A percentile compares a stretch with the other conserved stretches of the same genome.
Evolutionary conservation across 2,888 invertebrate species (phyloP).

Genomic region (Drosophila neonasuta): DNA sequence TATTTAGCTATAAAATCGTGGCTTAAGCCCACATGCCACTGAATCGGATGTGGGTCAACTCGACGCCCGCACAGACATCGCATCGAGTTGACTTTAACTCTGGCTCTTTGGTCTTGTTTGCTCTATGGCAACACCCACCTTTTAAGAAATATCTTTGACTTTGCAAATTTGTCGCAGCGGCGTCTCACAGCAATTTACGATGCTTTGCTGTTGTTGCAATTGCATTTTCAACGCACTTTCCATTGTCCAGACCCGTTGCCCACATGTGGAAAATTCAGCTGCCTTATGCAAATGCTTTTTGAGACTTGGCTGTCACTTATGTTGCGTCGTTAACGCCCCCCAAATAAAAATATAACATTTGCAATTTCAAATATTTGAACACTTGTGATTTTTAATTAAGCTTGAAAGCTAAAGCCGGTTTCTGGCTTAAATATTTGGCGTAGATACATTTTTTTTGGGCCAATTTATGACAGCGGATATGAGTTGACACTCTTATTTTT

Average conservation of each 20-base stretch:
- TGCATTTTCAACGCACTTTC: slow-evolving; percentile 58
- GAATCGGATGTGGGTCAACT: slow-evolving; percentile 70
- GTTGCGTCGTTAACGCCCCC: slow-evolving; percentile 33
- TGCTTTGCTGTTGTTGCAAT: slow-evolving; percentile 29
- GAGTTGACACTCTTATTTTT: slow-evolving; percentile 52
- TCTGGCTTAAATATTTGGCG: slow-evolving; percentile 47
- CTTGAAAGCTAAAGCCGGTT: slow-evolving; percentile 41
- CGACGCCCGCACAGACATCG: slow-evolving; percentile 64
- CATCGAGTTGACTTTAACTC: slow-evolving; percentile 17
- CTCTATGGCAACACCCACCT: slow-evolving; percentile 3
- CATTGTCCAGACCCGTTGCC: slow-evolving; percentile 49
- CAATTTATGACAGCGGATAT: slow-evolving; percentile 73
- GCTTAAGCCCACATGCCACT: slow-evolving; percentile 62
- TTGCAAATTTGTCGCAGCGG: slow-evolving; percentile 62
- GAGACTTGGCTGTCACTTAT: slow-evolving; percentile 22
- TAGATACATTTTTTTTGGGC: slow-evolving; percentile 31
- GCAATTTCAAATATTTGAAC: slow-evolving; percentile 40
- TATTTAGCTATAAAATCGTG: slow-evolving; percentile 49
- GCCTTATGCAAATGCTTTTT: slow-evolving; percentile 53
- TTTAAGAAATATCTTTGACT: slow-evolving; percentile 22
- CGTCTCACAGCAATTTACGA: slow-evolving; percentile 35
- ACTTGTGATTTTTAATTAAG: slow-evolving; percentile 58
- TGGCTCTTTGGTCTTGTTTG: neutral
- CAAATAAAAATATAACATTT: slow-evolving; percentile 9
- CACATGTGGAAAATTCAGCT: slow-evolving; percentile 30